These are phyloP conservation scores for Aradophagus sp. DNA, from an alignment of 1,140 invertebrate genomes.

Conservation along the genomic window DNA sequence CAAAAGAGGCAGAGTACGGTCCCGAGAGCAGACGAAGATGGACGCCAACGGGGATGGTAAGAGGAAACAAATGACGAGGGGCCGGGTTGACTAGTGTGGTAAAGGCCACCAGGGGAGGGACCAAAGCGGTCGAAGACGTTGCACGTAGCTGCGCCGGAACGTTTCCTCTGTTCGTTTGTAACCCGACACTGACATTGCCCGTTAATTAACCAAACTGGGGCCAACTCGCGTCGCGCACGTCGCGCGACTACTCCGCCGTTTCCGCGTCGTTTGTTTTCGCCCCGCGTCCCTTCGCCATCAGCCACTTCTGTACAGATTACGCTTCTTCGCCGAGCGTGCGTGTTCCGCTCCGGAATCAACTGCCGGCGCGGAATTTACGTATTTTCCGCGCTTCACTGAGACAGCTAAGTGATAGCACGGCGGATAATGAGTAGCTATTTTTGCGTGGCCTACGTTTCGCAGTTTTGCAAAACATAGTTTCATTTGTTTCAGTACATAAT, in stretches of 20 bases:
- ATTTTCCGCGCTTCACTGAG: slow-evolving; percentile 6
- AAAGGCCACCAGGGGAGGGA: no score
- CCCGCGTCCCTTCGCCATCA: slow-evolving; percentile 17
- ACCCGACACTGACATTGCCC: slow-evolving; percentile 47
- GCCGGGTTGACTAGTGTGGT: no score
- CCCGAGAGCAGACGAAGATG: neutral
- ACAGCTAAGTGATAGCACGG: slow-evolving; percentile 10
- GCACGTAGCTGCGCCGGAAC: slow-evolving; percentile 14
- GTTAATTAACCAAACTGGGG: slow-evolving; percentile 58
- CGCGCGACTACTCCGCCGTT: slow-evolving; percentile 25
- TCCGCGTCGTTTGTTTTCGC: slow-evolving; percentile 41
- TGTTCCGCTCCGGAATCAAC: slow-evolving; percentile 24
- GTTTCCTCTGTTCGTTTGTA: slow-evolving; percentile 45
- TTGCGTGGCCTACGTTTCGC: neutral
- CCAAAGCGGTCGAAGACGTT: slow-evolving; percentile 38
- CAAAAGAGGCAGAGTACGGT: slow-evolving; percentile 10
- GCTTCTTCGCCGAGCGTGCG: slow-evolving; percentile 41
- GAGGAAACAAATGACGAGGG: no score
- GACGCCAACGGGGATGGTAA: no score
- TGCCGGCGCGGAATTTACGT: slow-evolving; percentile 29
- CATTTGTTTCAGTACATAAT: no score
- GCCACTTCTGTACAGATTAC: slow-evolving; percentile 40
- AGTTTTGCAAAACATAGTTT: no score
- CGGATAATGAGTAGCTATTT: slow-evolving; percentile 13
- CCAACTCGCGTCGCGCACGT: slow-evolving; percentile 46